phyloP scores from a whole-genome alignment of 2,888 invertebrate genomes.

The Hypolimnas misippus region DNA sequence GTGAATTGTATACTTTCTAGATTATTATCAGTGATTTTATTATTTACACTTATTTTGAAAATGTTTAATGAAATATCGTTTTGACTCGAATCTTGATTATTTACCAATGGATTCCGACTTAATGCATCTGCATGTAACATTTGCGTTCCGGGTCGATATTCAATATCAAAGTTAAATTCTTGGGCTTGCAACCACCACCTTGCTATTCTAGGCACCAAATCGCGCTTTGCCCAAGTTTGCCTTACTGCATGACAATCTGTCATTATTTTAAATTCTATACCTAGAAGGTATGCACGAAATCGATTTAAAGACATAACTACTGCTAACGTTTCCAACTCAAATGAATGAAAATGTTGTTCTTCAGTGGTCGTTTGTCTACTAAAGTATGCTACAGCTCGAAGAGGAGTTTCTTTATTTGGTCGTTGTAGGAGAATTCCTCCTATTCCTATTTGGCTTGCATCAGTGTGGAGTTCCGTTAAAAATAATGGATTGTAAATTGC shows the following conservation, averaged over 20 bases:
- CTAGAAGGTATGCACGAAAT: not conserved
- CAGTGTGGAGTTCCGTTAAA: too few relatives aligned
- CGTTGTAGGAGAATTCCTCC: too few relatives aligned
- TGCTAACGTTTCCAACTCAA: not conserved
- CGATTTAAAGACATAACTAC: not conserved
- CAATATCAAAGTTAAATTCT: not conserved
- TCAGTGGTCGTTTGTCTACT: conserved; percentile 12
- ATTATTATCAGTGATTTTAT: not conserved
- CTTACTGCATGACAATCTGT: not conserved
- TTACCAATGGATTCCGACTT: too few relatives aligned
- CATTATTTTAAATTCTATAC: conserved; percentile 1
- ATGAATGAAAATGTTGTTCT: conserved; percentile 1
- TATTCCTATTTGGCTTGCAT: too few relatives aligned
- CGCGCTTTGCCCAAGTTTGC: not conserved
- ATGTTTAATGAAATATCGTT: too few relatives aligned
- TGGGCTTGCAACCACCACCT: not conserved
- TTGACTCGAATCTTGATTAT: too few relatives aligned
- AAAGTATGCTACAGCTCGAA: conserved; percentile 11
- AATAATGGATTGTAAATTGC: too few relatives aligned
- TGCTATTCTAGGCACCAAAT: conserved; percentile 1
- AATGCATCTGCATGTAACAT: too few relatives aligned
- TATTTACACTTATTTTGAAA: too few relatives aligned
- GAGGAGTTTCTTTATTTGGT: conserved; percentile 15
- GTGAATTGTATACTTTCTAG: conserved; percentile 1
- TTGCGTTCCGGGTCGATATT: not conserved